These are phyloP conservation scores for Buphagus erythrorhynchus DNA, from an alignment of 2,797 vertebrate genomes.

Conservation along the genomic window DNA sequence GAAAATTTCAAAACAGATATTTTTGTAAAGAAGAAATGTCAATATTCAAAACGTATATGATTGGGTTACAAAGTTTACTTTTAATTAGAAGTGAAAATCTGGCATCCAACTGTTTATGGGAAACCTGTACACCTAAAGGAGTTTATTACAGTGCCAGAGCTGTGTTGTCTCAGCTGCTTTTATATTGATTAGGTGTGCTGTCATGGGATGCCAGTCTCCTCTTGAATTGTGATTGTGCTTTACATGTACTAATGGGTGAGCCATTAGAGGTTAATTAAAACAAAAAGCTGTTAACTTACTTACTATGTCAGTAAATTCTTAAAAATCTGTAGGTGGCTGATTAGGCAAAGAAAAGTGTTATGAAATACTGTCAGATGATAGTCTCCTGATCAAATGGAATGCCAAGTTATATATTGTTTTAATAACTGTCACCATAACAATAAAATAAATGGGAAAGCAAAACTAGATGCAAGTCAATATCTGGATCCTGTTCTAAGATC, in stretches of 20 bases:
- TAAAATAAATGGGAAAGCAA: not conserved
- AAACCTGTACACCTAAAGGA: not conserved
- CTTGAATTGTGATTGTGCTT: not conserved
- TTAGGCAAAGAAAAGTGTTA: not conserved
- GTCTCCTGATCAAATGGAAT: not conserved
- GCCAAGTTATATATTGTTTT: not conserved
- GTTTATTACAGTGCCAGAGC: not conserved
- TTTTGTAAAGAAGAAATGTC: not conserved
- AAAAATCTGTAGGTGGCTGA: not conserved
- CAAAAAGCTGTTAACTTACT: not conserved
- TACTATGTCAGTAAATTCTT: not conserved
- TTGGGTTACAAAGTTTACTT: not conserved
- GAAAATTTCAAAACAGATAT: not conserved
- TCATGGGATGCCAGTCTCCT: not conserved
- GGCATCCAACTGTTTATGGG: not conserved
- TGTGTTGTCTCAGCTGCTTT: not conserved
- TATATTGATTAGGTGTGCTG: not conserved
- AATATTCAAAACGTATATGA: not conserved
- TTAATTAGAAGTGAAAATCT: conserved; percentile 26
- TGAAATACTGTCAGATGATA: not conserved
- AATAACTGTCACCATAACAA: not conserved
- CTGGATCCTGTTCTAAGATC: not conserved
- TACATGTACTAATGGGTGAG: not conserved
- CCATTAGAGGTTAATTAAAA: not conserved
- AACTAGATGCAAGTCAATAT: not conserved